Evolutionary conservation across 2,113 vertebrate genomes (phyloP), one percentile per base, ranked within the genome.

Genomic region (Felis catus): DNA sequence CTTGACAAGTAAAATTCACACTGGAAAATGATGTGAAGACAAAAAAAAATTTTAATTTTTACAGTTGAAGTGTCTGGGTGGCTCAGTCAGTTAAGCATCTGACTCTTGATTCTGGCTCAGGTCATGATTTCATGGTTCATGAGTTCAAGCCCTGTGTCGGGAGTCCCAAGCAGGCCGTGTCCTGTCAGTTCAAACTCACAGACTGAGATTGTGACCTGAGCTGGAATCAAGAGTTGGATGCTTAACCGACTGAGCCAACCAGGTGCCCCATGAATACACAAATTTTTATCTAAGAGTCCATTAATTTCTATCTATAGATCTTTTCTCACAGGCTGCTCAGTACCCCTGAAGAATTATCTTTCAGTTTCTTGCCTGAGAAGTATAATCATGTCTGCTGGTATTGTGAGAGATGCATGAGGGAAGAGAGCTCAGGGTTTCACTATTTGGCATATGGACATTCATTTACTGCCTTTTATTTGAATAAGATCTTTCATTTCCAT

Each of bases 381-480:
- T 90, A 45, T 45, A 53, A 86, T 96, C 70, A 33, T 53, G 29
- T 48, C 23, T 63, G 70, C 39, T 70, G 21, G 9, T 66, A 25
- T 71, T 89, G 45, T 96, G 51, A 53, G 53, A 78, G 61, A 89
- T 55, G 11, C 13, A 39, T 73, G 78, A 84, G 31, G 41, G 68
- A 84, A 71, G 21, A 58, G 45, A 84, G 19, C 10, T 92, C 29
- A 71, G 25, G 9, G 3, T 91, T 91, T 94, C 31, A 73, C 21
- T 36, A n/a, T 83, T 94, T 15, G 83, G 25, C 41, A 61, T 83
- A 12, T 92, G 58, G 51, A 71, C 23, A 66, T 79, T 89, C 15
- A 94, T n/a, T 92, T 51, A 84, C 36, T 51, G 25, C 14, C 29
- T 94, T 94, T 92, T 36, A 78, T 63, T 88, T 94, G 25, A 86